phyloP scores from a whole-genome alignment of 2,888 invertebrate species.

The Ectemnius cavifrons region DNA sequence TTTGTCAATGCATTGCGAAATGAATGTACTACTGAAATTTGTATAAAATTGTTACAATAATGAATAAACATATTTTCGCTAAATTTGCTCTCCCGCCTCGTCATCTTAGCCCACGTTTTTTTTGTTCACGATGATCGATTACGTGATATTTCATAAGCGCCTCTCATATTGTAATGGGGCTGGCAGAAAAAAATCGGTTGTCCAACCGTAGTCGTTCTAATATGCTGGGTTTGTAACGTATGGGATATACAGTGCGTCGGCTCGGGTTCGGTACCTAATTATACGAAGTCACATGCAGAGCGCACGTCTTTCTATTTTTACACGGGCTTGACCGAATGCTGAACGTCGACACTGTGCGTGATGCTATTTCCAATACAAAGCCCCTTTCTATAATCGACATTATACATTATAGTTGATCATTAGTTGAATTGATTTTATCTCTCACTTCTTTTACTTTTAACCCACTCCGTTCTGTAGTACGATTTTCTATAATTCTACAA shows the following conservation, averaged over 20 bases:
- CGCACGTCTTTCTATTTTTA: constrained; percentile 75
- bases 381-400: constrained; percentile 16
- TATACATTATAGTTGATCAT: neutral
- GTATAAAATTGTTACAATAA: too few species aligned
- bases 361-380: constrained; percentile 56
- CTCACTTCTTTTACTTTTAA: neutral
- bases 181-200: constrained; percentile 45
- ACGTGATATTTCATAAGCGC: constrained; percentile 33
- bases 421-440: neutral
- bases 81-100: too few species aligned
- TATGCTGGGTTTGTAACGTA: constrained; percentile 61
- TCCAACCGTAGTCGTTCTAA: constrained; percentile 54
- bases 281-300: constrained; percentile 77
- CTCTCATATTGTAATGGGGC: constrained; percentile 4
- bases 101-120: too few species aligned
- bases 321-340: constrained; percentile 71
- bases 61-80: too few species aligned
- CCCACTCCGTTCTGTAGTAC: neutral
- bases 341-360: constrained; percentile 64
- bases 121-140: constrained; percentile 13
- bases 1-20: too few species aligned
- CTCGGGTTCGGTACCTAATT: constrained; percentile 73
- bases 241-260: constrained; percentile 62
- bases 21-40: too few species aligned
- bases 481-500: neutral